Base-by-base conservation (phyloP, 2,113 vertebrate species). In the Gymnarchus niloticus region DNA sequence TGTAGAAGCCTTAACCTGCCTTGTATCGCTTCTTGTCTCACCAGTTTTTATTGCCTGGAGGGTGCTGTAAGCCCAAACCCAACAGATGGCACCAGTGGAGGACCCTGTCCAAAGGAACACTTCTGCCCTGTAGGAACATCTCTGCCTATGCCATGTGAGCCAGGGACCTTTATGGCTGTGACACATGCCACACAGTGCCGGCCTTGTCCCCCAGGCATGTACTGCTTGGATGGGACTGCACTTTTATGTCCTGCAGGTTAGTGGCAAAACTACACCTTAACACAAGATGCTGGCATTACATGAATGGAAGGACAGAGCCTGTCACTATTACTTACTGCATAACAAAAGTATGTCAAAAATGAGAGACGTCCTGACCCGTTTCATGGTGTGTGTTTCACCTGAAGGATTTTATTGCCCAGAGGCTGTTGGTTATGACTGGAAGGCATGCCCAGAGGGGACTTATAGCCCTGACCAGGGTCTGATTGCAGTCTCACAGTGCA, bases 391-490 rank as follows among this genome's bases (percentile, higher is more conserved):
- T 80, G 84, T 61, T 86, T 89, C 19, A 54, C 49, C 87, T 86
- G 12, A 87, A 97, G 96, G 96, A 12, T 98, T 96, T 93, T 97
- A 95, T 89, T 98, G 97, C 86, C 95, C 94, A 0, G 88, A 93
- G 87, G 93, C 93, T 41, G 96, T 93, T 2, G 95, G 95, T 0
- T 88, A 94, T 81, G 88, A 94, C 87, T 92, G 94, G 92, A 93
- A 86, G 85, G 89, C 94, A 14, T 97, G 96, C 85, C 95, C 95
- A 12, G 90, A 88, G 2, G 96, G 96, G 84, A 96, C 95, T 21
- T 97, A 96, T 1, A 90, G 93, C 59, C 90, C 93, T 3, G 88
- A 93, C 6, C 89, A 73, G 0, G 95, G 96, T 3, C 91, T 95
- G 87, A 90, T 89, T 41, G 90, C 87, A 48, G 77, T 90, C n/a